Evolutionary conservation across 2,113 vertebrate species (phyloP).

Genomic region (Osmerus eperlanus): DNA sequence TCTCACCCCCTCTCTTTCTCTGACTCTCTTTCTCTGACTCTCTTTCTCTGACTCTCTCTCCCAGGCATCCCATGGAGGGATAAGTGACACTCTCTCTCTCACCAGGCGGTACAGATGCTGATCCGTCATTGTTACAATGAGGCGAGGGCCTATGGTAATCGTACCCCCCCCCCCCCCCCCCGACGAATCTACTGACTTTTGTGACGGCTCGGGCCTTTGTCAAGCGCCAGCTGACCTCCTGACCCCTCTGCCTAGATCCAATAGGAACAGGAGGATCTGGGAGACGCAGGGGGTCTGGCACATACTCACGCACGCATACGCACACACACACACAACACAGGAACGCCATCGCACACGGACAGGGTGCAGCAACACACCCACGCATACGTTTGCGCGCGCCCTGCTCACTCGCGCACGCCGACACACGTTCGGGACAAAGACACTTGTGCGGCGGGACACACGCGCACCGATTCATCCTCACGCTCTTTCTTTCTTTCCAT

Average conservation of each 20-base stretch:
- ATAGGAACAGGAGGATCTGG: constrained; percentile 30
- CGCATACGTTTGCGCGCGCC: not conserved
- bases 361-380: no score
- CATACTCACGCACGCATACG: constrained; percentile 8
- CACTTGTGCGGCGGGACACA: constrained; percentile 3
- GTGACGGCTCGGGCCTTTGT: constrained; percentile 59
- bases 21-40: no score
- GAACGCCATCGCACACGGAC: not conserved
- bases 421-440: constrained; percentile 7
- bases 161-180: constrained; percentile 37
- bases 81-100: not conserved
- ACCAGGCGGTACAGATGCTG: constrained; percentile 63
- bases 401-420: not conserved
- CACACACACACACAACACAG: not conserved
- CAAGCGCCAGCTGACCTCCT: constrained; percentile 57
- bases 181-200: constrained; percentile 65
- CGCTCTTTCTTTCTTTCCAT: not conserved
- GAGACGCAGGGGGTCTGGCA: constrained; percentile 16
- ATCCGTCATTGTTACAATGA: constrained; percentile 64
- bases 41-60: no score
- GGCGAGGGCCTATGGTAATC: constrained; percentile 50
- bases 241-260: constrained; percentile 53
- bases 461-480: not conserved
- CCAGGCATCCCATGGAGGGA: not conserved
- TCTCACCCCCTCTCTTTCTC: no score